phyloP scores from a whole-genome alignment of 2,113 vertebrate genomes.

The Crotalus helleri region DNA sequence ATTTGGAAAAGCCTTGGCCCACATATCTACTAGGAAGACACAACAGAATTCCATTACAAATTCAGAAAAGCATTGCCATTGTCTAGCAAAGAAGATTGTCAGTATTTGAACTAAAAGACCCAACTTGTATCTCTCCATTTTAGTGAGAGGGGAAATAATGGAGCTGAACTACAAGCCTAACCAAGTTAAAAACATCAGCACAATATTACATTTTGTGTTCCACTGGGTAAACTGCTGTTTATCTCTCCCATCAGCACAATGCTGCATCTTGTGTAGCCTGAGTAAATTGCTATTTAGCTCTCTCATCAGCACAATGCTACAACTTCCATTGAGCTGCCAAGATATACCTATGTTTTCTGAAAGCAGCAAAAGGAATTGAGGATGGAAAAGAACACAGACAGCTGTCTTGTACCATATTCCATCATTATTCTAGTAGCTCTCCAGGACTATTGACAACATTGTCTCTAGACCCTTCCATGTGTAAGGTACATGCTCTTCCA shows the following conservation, averaged over 20 bases:
- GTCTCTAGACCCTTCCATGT: neutral
- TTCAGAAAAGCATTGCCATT: conserved; percentile 51
- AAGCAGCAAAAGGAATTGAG: neutral
- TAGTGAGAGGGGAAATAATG: neutral
- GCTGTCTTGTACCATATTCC: neutral
- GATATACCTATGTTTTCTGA: neutral
- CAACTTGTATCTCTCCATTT: neutral
- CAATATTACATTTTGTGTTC: neutral
- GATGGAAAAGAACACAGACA: neutral
- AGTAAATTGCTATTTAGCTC: neutral
- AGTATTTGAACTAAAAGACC: conserved; percentile 25
- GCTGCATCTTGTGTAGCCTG: neutral
- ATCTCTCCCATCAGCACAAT: neutral
- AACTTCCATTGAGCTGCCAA: neutral
- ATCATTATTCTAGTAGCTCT: neutral
- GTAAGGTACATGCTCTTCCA: neutral
- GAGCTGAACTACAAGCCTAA: neutral
- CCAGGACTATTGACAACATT: neutral
- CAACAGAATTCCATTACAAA: conserved; percentile 48
- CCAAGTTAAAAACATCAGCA: neutral
- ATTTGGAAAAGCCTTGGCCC: conserved; percentile 48
- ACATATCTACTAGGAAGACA: conserved; percentile 28
- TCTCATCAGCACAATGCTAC: neutral
- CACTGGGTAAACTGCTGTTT: neutral
- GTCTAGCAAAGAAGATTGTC: conserved; percentile 45